Percentiles rank a stretch among this genome's conserved stretches.
These are phyloP conservation scores for Asteroscopus sphinx DNA, from an alignment of 2,888 invertebrate genomes.

Conservation along the genomic window DNA sequence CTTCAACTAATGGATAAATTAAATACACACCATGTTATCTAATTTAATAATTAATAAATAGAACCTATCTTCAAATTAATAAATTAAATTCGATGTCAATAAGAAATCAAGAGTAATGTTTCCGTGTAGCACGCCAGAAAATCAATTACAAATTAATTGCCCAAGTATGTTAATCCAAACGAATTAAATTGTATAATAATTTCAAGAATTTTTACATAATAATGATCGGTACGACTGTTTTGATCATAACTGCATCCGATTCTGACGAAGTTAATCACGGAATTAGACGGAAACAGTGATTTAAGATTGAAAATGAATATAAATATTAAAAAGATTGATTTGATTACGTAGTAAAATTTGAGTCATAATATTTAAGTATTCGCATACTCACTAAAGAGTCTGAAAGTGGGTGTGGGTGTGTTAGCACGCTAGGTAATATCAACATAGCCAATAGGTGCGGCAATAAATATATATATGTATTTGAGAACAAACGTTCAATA, in stretches of 20 bases:
- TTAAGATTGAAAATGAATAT: constrained; percentile 15
- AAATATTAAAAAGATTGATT: constrained; percentile 38
- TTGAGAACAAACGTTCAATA: neutral
- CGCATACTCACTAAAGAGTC: neutral
- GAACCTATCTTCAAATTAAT: neutral
- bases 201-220: constrained; percentile 4
- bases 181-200: constrained; percentile 36
- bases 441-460: constrained; percentile 16
- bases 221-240: constrained; percentile 11
- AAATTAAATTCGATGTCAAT: constrained; percentile 11
- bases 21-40: constrained; percentile 38
- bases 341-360: constrained; percentile 22
- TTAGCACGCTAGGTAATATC: constrained; percentile 7
- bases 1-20: constrained; percentile 4
- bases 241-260: constrained; percentile 1
- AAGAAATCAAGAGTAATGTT: constrained; percentile 39
- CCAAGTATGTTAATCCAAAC: constrained; percentile 40
- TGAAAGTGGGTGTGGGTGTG: constrained; percentile 33
- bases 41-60: neutral
- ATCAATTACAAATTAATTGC: constrained; percentile 42
- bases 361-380: constrained; percentile 18
- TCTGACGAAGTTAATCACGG: neutral
- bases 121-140: constrained; percentile 49
- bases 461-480: neutral
- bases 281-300: constrained; percentile 40